Conservation (phyloP, 2,888 invertebrate species). For the Drosophila dives region DNA sequence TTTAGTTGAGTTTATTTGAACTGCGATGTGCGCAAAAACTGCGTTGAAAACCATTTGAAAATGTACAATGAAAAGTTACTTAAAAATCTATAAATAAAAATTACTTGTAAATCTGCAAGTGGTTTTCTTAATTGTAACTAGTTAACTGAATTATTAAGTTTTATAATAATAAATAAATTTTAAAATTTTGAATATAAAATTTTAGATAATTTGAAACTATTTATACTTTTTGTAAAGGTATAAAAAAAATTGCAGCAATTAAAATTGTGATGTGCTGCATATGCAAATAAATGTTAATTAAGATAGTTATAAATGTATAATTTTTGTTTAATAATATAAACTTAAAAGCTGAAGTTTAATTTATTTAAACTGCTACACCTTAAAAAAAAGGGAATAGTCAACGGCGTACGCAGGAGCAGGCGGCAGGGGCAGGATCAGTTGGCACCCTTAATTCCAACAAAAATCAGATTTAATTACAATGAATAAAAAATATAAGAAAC, state of each 20-base stretch:
- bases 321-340: background rate
- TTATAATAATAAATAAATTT: background rate
- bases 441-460: background rate
- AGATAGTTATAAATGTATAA: background rate
- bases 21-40: background rate
- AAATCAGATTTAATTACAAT: background rate
- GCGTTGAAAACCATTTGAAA: no score
- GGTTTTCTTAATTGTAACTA: background rate
- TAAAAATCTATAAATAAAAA: no score
- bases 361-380: background rate
- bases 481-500: background rate
- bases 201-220: no score
- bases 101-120: background rate
- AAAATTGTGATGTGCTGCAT: background rate
- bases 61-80: no score
- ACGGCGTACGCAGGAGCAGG: background rate
- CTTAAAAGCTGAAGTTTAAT: background rate
- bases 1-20: background rate
- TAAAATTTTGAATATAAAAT: background rate
- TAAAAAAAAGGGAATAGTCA: background rate
- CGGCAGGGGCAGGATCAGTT: background rate
- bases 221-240: background rate
- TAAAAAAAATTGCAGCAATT: background rate
- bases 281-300: background rate
- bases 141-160: background rate